Evolutionary conservation across 2,888 invertebrate species (phyloP), one percentile per base, ranked within the genome.

Genomic region (Drosophila putrida): DNA sequence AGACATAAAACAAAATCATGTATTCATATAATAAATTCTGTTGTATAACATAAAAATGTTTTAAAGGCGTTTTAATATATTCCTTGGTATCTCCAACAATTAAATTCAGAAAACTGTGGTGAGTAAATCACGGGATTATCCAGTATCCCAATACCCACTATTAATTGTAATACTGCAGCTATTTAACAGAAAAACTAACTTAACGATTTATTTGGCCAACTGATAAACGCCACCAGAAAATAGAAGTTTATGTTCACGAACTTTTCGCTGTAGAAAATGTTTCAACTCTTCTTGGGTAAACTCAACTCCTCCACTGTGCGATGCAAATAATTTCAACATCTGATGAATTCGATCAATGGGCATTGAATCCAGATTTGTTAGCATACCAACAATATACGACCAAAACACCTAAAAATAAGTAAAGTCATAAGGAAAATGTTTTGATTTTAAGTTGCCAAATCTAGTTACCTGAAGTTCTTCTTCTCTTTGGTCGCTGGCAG

Each of bases 351-450:
- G 94, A 81, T 98, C 98, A 75, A 98, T 93, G 0, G 98, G 96
- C 90, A 98, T 93, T 0, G 96, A 97, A 88, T 98, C 98, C 75
- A 99, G 93, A 93, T 99, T 99, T 10, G 98, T 98, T 63, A 99
- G 93, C 99, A 99, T 99, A 15, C 98, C 98, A 47, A 98, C 96
- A 83, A 99, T 98, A 90, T 98, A 99, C 0, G 98, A 97, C 99
- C 99, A 99, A 92, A 98, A 98, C 4, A 92, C 92, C 92, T 92
- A 33, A 33, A 68, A n/a, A 35, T 11, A 0, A 53, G 6, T 6
- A 49, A 31, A 10, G 2, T 0, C 9, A 33, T 9, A 4, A 20
- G 8, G 4, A 4, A 38, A 33, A 10, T 4, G 6, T 20, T 9
- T 2, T 11, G 9, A 6, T n/a, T 28, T 64, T 15, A 1, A 44